Evolutionary conservation across 2,888 invertebrate genomes (phyloP), one percentile per base, ranked within the genome.

Genomic region (Cephus pulcher): DNA sequence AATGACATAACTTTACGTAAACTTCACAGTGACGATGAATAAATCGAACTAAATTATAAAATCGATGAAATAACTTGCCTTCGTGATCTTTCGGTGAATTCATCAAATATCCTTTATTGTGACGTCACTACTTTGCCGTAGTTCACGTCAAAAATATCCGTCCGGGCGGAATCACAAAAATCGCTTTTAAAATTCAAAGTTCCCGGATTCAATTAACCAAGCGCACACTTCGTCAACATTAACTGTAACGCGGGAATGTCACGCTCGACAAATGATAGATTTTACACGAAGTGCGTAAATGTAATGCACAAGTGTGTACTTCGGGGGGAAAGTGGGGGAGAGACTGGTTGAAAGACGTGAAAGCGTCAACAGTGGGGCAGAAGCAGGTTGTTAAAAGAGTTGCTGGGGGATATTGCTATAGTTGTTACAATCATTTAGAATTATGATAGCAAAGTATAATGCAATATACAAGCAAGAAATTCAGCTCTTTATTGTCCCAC

Each of bases 71-170:
- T 30, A 78, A 79, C 79, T 79, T 81, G 73, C 83, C 82, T 80
- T 73, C 76, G 75, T 76, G 34, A 75, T 83, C 79, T 73, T 78
- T 76, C 78, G 82, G 69, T 37, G 83, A 80, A 83, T 75, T 83
- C 83, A 83, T 83, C 81, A 81, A 82, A 78, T 80, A 56, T 68
- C 74, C 73, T 70, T 74, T 15, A 71, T 69, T 15, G 32, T 56
- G 56, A 56, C 56, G 56, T 56, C 56, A 56, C 56, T 56, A 56
- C 56, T 56, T 56, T 23, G 23, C 23, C 56, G 56, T 56, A 56
- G 56, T 23, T 56, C 56, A 56, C 56, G 56, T 56, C 56, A 23
- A 56, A 56, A 56, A 9, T 23, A 23, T 56, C 56, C 56, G 56
- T 56, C 56, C 56, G 4, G 23, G 56, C 56, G 56, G 56, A 56